phyloP scores from a whole-genome alignment of 1,140 invertebrate species.

The Listronotus bonariensis region DNA sequence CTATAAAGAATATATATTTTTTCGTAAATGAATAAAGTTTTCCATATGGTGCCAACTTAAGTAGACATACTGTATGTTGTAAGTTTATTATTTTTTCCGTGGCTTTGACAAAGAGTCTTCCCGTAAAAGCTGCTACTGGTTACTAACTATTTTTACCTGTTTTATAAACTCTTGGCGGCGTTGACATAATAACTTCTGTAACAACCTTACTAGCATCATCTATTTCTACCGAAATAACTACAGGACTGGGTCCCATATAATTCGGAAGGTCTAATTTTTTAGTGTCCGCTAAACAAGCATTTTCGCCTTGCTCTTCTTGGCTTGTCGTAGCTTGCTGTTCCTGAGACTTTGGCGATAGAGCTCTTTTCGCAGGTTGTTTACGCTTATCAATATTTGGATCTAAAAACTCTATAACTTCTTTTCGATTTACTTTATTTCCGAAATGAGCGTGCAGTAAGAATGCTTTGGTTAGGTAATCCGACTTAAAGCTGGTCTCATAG shows the following conservation, averaged over 20 bases:
- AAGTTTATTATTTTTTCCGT: too few species aligned
- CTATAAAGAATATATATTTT: too few species aligned
- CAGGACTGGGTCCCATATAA: constrained; percentile 33
- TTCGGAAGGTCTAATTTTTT: background rate
- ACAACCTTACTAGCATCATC: background rate
- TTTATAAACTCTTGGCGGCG: constrained; percentile 12
- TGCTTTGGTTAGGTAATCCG: constrained; percentile 20
- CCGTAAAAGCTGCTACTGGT: too few species aligned
- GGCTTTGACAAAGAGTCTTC: too few species aligned
- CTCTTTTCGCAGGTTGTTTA: background rate
- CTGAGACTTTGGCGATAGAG: too few species aligned
- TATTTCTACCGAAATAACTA: background rate
- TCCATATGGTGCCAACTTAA: too few species aligned
- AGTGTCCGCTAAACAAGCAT: too few species aligned
- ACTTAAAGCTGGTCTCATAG: background rate
- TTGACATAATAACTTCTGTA: constrained; percentile 29
- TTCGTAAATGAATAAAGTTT: too few species aligned
- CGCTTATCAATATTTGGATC: background rate
- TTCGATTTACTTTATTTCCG: constrained; percentile 15
- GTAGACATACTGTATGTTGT: too few species aligned
- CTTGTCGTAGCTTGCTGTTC: too few species aligned
- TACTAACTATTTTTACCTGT: constrained; percentile 15
- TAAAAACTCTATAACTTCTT: constrained; percentile 12
- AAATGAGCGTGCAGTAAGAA: constrained; percentile 23
- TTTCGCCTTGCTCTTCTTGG: too few species aligned